Evolutionary conservation across 2,113 vertebrate genomes (phyloP).

Genomic region (Okapia johnstoni): DNA sequence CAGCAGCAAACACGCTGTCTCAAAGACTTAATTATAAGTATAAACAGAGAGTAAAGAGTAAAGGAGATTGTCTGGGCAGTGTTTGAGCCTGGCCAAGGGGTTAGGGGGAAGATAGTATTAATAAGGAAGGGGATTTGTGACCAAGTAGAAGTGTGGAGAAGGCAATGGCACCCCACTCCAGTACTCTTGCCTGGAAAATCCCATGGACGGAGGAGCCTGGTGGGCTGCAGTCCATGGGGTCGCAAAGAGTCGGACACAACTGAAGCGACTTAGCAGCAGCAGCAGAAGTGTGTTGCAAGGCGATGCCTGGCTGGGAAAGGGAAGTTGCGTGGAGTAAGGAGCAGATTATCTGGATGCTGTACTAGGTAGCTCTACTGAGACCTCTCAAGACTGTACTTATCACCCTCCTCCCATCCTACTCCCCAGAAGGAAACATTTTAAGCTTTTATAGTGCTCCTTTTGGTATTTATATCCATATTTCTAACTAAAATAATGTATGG

Average conservation of each 20-base stretch:
- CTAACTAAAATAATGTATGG: neutral
- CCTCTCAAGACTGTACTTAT: neutral
- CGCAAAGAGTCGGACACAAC: too few relatives aligned
- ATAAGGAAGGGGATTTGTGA: neutral
- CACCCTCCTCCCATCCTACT: neutral
- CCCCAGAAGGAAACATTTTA: neutral
- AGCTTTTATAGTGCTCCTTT: neutral
- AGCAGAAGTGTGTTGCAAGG: neutral
- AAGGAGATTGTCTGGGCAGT: neutral
- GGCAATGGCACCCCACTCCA: too few relatives aligned
- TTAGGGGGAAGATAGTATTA: neutral
- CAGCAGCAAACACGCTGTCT: neutral
- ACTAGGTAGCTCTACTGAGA: neutral
- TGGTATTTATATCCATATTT: neutral
- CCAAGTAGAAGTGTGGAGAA: neutral
- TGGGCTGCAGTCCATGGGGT: too few relatives aligned
- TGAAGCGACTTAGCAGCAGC: too few relatives aligned
- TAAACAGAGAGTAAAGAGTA: neutral
- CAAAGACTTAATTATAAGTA: neutral
- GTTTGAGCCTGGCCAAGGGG: neutral
- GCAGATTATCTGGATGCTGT: neutral
- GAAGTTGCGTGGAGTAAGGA: neutral
- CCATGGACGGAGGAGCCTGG: too few relatives aligned
- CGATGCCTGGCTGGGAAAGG: neutral
- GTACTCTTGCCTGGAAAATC: too few relatives aligned